Conservation (phyloP, 2,797 vertebrate species). For the Rhinogobio ventralis region DNA sequence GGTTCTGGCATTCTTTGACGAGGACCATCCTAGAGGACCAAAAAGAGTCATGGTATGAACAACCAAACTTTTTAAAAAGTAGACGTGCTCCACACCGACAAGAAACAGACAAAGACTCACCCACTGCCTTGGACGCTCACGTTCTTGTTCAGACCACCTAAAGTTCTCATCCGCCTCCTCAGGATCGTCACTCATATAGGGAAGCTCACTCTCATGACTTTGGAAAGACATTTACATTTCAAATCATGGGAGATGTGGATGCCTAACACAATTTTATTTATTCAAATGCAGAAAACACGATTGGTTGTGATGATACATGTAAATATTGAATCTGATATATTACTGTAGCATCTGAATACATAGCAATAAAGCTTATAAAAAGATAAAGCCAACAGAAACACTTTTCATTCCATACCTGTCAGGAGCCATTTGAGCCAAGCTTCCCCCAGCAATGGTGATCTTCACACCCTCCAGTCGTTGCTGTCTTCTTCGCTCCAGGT, state of each 20-base stretch:
- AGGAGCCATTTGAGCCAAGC: slow-evolving; percentile 49
- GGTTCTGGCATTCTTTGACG: slow-evolving; percentile 57
- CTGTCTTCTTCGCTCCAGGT: slow-evolving; percentile 79
- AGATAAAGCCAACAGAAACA: not conserved
- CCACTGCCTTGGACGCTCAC: slow-evolving; percentile 47
- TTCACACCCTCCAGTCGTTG: slow-evolving; percentile 79
- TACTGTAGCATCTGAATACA: not conserved
- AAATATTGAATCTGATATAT: not conserved
- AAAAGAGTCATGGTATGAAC: not conserved
- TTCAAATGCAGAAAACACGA: not conserved
- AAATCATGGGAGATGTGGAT: not conserved
- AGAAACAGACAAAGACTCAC: slow-evolving; percentile 55
- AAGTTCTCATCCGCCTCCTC: not conserved
- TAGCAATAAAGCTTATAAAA: not conserved
- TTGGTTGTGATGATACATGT: not conserved
- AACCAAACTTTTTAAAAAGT: not conserved
- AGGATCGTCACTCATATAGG: slow-evolving; percentile 7
- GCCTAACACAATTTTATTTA: not conserved
- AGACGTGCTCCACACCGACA: not conserved
- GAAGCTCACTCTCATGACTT: slow-evolving; percentile 61
- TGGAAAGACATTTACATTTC: not conserved
- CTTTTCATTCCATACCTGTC: slow-evolving; percentile 61
- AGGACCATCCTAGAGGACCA: slow-evolving; percentile 32
- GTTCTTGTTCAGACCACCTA: slow-evolving; percentile 49
- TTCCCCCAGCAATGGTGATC: slow-evolving; percentile 75